Conservation (phyloP, 2,113 vertebrate species). For the Pteropus alecto region DNA sequence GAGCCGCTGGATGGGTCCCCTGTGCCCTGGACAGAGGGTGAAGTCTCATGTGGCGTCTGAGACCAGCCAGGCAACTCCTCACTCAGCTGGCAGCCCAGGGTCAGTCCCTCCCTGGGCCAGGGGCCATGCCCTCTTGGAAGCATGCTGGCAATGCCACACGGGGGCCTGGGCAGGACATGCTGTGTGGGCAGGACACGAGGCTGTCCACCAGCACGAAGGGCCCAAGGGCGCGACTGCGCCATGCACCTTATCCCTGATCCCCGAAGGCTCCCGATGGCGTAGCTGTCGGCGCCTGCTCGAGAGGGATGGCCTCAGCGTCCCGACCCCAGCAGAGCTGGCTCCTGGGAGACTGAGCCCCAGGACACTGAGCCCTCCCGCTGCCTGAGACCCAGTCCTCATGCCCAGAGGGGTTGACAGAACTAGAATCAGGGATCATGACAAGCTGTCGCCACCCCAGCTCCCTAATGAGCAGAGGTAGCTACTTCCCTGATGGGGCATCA, state of each 20-base stretch:
- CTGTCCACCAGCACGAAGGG: neutral
- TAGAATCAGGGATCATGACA: neutral
- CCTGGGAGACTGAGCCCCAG: neutral
- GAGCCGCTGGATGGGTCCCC: neutral
- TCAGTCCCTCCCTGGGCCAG: neutral
- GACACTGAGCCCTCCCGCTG: neutral
- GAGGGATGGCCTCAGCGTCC: neutral
- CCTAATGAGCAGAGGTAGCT: neutral
- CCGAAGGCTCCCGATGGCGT: no score
- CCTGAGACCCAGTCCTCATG: neutral
- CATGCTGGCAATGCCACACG: accelerated
- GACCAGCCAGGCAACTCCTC: neutral
- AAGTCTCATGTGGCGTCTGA: neutral
- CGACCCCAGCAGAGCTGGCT: neutral
- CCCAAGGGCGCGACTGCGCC: neutral
- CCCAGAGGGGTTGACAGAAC: neutral
- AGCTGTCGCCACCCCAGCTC: neutral
- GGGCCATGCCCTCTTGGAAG: neutral
- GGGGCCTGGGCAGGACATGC: neutral
- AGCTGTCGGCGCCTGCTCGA: neutral
- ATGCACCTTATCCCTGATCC: neutral
- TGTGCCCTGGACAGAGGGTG: accelerated
- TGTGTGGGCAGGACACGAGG: neutral
- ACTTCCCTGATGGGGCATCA: neutral
- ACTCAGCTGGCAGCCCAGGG: neutral